A percentile compares a stretch with the other conserved stretches of the same genome.
phyloP scores from a whole-genome alignment of 2,113 vertebrate genomes.

The Perognathus longimembris region DNA sequence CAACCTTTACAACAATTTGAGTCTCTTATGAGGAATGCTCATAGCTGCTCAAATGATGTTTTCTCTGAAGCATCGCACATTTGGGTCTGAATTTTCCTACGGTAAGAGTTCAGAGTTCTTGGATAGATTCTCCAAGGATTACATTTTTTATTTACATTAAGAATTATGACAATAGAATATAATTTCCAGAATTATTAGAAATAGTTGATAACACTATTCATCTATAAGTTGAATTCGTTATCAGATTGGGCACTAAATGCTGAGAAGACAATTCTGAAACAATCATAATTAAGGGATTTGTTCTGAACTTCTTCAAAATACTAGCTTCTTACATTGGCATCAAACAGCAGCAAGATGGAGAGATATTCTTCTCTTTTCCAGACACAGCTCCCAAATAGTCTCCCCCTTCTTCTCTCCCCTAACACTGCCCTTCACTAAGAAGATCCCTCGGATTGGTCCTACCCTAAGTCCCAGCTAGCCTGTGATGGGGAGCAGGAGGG shows the following conservation, averaged over 20 bases:
- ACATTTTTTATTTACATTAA: background rate
- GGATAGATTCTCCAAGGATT: background rate
- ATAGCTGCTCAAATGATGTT: background rate
- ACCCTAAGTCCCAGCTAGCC: background rate
- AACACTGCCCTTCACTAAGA: background rate
- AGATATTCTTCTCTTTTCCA: background rate
- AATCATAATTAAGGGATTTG: background rate
- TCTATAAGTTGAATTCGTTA: background rate
- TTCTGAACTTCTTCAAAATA: slow-evolving; percentile 1
- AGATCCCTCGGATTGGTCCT: background rate
- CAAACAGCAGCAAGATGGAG: background rate
- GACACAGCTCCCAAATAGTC: background rate
- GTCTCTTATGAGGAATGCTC: background rate
- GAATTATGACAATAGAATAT: background rate
- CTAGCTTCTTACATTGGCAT: background rate
- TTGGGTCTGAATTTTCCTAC: background rate
- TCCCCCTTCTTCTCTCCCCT: background rate
- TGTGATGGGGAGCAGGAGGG: background rate
- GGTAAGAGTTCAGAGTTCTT: background rate
- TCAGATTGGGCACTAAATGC: background rate
- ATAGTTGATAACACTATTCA: background rate
- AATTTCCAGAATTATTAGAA: slow-evolving; percentile 39
- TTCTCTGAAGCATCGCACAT: background rate
- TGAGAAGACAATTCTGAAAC: slow-evolving; percentile 6
- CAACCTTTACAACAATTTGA: background rate